These are phyloP conservation scores for Antedon mediterranea DNA, from an alignment of 53 echinoderm and acorn worm genomes.

Conservation along the genomic window DNA sequence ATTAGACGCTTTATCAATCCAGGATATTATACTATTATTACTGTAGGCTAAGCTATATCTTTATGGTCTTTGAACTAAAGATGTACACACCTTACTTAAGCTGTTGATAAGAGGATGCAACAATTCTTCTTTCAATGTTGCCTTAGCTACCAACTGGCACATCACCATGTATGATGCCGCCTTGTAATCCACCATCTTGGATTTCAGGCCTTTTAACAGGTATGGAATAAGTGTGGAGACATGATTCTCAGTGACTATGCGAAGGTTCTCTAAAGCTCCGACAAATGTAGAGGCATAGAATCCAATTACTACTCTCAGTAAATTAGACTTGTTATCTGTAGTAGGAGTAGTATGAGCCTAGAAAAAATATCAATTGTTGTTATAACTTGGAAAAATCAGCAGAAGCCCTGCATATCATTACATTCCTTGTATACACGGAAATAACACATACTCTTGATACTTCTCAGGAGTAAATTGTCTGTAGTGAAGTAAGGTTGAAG, in stretches of 20 bases:
- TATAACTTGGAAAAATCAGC: too few species aligned
- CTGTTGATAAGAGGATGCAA: conserved; percentile 58
- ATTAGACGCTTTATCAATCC: too few species aligned
- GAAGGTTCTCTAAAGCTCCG: conserved; percentile 44
- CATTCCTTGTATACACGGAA: not conserved
- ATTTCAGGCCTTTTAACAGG: conserved; percentile 61
- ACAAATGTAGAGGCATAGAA: conserved; percentile 77
- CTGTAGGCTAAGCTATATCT: too few species aligned
- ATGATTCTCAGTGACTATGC: conserved; percentile 38
- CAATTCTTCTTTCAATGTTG: conserved; percentile 36
- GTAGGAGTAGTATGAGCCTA: not conserved
- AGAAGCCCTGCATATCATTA: not conserved
- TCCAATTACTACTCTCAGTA: conserved; percentile 33
- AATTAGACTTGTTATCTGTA: not conserved
- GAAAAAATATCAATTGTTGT: too few species aligned
- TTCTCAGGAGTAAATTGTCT: too few species aligned
- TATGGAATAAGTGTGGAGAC: conserved; percentile 55
- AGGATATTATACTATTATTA: too few species aligned
- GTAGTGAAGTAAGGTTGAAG: too few species aligned
- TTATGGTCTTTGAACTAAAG: too few species aligned
- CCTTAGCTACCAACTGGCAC: conserved; percentile 56
- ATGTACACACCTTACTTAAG: conserved; percentile 56
- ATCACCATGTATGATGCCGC: conserved; percentile 76
- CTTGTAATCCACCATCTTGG: conserved; percentile 46
- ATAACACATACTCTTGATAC: too few species aligned